Evolutionary conservation across 2,113 vertebrate genomes (phyloP).

Genomic region (crab-eating macaque (Macaca fascicularis)): DNA sequence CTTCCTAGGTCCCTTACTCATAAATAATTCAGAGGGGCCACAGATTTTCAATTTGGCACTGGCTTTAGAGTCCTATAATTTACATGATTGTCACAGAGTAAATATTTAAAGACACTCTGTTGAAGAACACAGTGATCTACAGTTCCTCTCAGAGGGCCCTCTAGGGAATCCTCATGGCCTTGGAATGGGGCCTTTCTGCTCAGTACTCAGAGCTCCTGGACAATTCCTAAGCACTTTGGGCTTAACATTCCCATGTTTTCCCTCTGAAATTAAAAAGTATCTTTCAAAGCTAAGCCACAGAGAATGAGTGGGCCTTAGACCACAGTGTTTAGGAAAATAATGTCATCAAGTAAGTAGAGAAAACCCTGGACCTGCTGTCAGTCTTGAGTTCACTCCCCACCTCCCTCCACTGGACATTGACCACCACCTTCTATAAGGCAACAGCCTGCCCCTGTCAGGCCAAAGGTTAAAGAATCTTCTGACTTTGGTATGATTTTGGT

Average conservation of each 20-base stretch:
- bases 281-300: background rate
- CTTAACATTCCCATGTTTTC: background rate
- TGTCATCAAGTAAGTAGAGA: background rate
- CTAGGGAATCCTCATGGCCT: background rate
- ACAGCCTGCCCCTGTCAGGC: rapidly evolving
- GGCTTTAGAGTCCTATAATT: background rate
- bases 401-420: background rate
- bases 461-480: no score
- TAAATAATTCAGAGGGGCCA: background rate
- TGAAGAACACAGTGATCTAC: background rate
- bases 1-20: background rate
- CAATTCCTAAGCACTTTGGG: background rate
- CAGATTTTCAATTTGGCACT: background rate
- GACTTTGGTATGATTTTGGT: background rate
- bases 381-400: background rate
- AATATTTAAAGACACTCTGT: background rate
- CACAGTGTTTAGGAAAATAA: background rate
- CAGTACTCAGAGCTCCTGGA: background rate
- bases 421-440: background rate
- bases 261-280: background rate
- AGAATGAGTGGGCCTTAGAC: background rate
- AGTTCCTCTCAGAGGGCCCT: background rate
- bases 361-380: background rate
- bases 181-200: background rate
- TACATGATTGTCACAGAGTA: background rate